These are phyloP conservation scores for Aeoliscus strigatus DNA, from an alignment of 2,797 vertebrate species.

Conservation along the genomic window DNA sequence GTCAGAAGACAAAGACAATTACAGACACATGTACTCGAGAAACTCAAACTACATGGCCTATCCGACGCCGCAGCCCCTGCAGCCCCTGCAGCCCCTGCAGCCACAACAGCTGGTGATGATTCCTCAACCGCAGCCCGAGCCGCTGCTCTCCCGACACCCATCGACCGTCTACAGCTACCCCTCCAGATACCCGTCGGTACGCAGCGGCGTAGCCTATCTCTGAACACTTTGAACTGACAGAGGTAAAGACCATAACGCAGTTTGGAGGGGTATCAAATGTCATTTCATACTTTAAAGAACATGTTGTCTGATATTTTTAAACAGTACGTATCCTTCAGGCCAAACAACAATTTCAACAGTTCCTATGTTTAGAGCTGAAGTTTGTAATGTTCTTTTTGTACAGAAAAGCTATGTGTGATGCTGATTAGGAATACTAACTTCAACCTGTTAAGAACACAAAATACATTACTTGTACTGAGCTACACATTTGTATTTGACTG, in stretches of 20 bases:
- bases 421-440: too few species aligned
- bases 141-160: slow-evolving; percentile 59
- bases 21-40: slow-evolving; percentile 60
- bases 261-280: slow-evolving; percentile 16
- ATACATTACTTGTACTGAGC: too few species aligned
- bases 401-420: too few species aligned
- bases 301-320: too few species aligned
- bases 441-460: too few species aligned
- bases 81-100: slow-evolving; percentile 50
- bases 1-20: slow-evolving; percentile 40
- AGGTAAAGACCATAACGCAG: slow-evolving; percentile 13
- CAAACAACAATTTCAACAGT: too few species aligned
- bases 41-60: slow-evolving; percentile 62
- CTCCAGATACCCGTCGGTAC: slow-evolving; percentile 66
- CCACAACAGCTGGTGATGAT: slow-evolving; percentile 58
- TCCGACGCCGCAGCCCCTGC: too few species aligned
- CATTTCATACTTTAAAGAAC: slow-evolving; percentile 15
- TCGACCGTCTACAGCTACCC: slow-evolving; percentile 60
- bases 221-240: slow-evolving; percentile 39
- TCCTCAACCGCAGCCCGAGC: slow-evolving; percentile 53
- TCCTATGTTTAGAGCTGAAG: too few species aligned
- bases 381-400: too few species aligned
- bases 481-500: too few species aligned
- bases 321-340: too few species aligned
- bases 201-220: slow-evolving; percentile 72